phyloP scores from a whole-genome alignment of 2,888 invertebrate genomes.

The Galeopsomyia nigrocyanea region DNA sequence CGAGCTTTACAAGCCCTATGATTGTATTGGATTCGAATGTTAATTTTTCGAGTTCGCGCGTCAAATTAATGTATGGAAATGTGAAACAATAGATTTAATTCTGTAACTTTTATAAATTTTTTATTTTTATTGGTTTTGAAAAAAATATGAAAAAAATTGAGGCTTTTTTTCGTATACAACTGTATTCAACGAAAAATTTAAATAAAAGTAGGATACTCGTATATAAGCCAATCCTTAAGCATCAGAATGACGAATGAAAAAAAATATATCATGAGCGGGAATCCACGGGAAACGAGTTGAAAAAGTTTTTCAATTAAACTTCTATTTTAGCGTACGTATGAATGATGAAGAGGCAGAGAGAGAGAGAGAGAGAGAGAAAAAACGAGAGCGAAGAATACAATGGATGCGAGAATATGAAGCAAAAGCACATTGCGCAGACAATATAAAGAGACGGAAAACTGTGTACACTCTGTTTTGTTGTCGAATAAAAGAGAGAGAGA shows the following conservation, averaged over 20 bases:
- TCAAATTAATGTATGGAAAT: not conserved
- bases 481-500: too few species aligned
- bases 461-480: too few species aligned
- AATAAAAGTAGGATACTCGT: not conserved
- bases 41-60: not conserved
- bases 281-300: slow-evolving; percentile 5
- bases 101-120: not conserved
- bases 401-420: not conserved
- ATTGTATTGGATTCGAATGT: not conserved
- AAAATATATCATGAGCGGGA: not conserved
- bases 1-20: not conserved
- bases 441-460: too few species aligned
- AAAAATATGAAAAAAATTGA: slow-evolving; percentile 10
- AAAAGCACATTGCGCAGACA: too few species aligned
- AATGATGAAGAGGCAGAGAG: not conserved
- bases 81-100: not conserved
- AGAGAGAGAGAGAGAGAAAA: slow-evolving; percentile 9
- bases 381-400: not conserved
- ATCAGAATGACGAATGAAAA: not conserved
- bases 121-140: too few species aligned
- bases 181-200: not conserved
- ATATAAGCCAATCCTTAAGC: not conserved
- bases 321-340: slow-evolving; percentile 12
- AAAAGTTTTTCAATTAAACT: slow-evolving; percentile 37
- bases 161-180: not conserved